Base-by-base conservation (phyloP, 1,140 invertebrate genomes). In the Vollenhovia emeryi region DNA sequence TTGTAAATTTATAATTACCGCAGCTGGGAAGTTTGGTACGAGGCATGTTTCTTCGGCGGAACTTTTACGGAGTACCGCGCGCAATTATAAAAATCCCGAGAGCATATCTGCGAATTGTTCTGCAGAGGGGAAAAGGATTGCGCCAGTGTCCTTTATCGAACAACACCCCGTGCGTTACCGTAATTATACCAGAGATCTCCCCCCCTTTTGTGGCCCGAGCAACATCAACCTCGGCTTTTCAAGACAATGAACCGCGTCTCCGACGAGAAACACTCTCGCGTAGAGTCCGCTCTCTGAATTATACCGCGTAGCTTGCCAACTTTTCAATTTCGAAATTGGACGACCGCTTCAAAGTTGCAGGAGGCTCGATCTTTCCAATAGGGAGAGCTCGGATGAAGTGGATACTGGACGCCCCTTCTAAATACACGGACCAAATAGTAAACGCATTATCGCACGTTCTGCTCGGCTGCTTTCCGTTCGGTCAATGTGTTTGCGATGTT, bases 181-280 rank as follows among this genome's bases (percentile, higher is more conserved):
- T 92, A 91, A 92, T 92, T 91, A 91, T 87, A 86, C 82, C 85
- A 80, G 71, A 43, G 73, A 76, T 76, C 87, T n/a, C n/a, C n/a
- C n/a, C n/a, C 83, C 71, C 88, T 87, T 85, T 84, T 75, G 76
- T 80, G 74, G 75, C 62, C 40, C 79, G 64, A 36, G 89, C 71
- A 15, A 48, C 87, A 87, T 89, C 90, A 87, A 87, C 79, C 87
- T 90, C 85, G 87, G 85, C 87, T 92, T 92, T 92, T 89, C 90
- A 91, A 93, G 91, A 93, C 92, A 93, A 93, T 93, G 92, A 90
- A 71, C 82, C 60, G 60, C 71, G 89, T 86, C 85, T 88, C 85
- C 85, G 82, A 82, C 86, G 59, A 43, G 89, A 79, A 87, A 84
- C 69, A 62, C 59, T 73, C 69, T 66, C 62, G 55, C 62, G 69